Conservation (phyloP, 2,113 vertebrate species). For the Acrocephalus kingi region DNA sequence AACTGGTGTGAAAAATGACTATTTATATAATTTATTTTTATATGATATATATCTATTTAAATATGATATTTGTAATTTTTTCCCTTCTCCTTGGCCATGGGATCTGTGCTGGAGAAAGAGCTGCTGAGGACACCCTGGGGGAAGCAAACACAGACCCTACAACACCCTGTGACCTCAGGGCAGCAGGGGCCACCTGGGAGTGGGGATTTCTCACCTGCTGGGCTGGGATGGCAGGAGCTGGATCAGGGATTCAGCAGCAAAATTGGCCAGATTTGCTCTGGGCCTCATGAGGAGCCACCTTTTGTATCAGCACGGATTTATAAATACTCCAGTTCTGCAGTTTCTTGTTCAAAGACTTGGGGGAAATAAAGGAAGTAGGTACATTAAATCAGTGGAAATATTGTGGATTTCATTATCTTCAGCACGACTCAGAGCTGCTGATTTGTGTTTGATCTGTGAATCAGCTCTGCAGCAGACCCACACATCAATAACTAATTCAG, state of each 20-base stretch:
- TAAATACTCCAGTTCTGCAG: not conserved
- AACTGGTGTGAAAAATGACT: no score
- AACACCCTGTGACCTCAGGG: not conserved
- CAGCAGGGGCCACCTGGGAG: not conserved
- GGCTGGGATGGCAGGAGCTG: not conserved
- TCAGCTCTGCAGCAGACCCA: not conserved
- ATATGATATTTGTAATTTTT: not conserved
- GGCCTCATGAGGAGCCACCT: not conserved
- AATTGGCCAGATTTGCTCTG: rapidly evolving
- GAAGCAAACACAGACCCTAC: not conserved
- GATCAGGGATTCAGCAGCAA: not conserved
- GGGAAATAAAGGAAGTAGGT: not conserved
- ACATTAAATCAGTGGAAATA: not conserved
- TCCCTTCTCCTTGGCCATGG: not conserved
- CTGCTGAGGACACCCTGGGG: not conserved
- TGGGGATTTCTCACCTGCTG: not conserved
- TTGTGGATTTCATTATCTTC: not conserved
- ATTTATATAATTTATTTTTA: not conserved
- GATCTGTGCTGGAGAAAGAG: not conserved
- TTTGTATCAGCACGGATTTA: not conserved
- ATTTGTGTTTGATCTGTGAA: not conserved
- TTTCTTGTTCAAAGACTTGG: not conserved
- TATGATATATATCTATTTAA: not conserved
- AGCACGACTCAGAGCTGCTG: not conserved
- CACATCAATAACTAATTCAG: not conserved